A percentile compares a stretch with the other conserved stretches of the same genome.
Evolutionary conservation across 2,888 invertebrate species (phyloP).

Genomic region (Epinotia ramella): DNA sequence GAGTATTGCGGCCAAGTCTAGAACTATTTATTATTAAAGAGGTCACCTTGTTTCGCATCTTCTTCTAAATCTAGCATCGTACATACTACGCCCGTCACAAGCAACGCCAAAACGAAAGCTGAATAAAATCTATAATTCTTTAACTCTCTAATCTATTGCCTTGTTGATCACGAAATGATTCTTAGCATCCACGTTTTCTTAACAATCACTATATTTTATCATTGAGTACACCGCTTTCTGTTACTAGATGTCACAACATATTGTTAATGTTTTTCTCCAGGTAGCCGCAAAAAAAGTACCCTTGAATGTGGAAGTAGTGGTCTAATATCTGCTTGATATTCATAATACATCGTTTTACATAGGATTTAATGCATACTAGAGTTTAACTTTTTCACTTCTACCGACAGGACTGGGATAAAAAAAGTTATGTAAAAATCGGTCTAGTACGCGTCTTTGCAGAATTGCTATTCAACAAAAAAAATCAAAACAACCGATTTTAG

Average conservation of each 20-base stretch:
- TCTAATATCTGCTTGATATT: background rate
- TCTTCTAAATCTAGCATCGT: constrained; percentile 39
- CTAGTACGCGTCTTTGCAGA: background rate
- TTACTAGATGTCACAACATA: background rate
- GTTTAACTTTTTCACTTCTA: background rate
- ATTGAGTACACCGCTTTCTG: background rate
- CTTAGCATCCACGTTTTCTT: constrained; percentile 9
- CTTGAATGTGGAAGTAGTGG: background rate
- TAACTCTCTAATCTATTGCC: constrained; percentile 36
- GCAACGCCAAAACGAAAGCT: constrained; percentile 26
- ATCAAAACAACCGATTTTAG: constrained; percentile 17
- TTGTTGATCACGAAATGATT: constrained; percentile 29
- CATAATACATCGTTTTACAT: background rate
- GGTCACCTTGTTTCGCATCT: constrained; percentile 44
- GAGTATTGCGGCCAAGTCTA: constrained; percentile 39
- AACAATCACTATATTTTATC: background rate
- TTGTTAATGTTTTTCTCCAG: background rate
- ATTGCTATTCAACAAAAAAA: constrained; percentile 2
- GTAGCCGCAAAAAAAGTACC: background rate
- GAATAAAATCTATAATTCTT: constrained; percentile 27
- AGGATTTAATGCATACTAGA: background rate
- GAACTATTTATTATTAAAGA: constrained; percentile 43
- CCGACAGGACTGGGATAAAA: background rate
- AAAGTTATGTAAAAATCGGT: background rate
- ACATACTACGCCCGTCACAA: constrained; percentile 32